These are phyloP conservation scores for Mionectes olivaceus DNA, from an alignment of 2,797 vertebrate species.

Conservation along the genomic window DNA sequence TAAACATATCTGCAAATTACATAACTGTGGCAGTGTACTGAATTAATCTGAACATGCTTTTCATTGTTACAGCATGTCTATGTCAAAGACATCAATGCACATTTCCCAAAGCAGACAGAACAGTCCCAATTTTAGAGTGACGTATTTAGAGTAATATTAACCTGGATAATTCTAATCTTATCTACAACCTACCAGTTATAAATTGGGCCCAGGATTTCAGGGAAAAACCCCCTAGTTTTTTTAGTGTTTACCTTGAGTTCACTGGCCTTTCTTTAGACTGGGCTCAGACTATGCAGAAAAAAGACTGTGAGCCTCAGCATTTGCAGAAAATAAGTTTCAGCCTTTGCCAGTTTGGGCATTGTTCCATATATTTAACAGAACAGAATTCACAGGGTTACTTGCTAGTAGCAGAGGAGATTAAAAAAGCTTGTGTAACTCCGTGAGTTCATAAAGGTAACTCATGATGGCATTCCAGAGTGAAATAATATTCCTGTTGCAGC, in stretches of 20 bases:
- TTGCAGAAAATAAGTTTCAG: background rate
- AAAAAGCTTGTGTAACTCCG: background rate
- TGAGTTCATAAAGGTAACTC: background rate
- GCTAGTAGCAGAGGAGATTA: background rate
- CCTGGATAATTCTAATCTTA: background rate
- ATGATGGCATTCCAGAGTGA: background rate
- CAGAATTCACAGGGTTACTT: background rate
- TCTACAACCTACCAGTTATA: background rate
- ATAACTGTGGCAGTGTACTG: background rate
- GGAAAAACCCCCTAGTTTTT: background rate
- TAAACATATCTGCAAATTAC: background rate
- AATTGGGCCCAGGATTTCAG: background rate
- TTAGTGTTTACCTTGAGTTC: background rate
- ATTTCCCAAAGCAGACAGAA: background rate
- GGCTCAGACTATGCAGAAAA: background rate
- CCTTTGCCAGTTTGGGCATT: background rate
- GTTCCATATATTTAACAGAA: background rate
- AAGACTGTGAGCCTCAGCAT: background rate
- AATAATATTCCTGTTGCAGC: background rate
- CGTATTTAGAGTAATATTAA: background rate
- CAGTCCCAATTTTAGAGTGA: background rate
- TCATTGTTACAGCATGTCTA: background rate
- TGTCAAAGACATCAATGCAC: background rate
- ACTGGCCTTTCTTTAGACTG: background rate
- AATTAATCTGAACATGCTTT: background rate